Base-by-base conservation (phyloP, 23 tunicate genomes). In the Ciona savignyi region DNA sequence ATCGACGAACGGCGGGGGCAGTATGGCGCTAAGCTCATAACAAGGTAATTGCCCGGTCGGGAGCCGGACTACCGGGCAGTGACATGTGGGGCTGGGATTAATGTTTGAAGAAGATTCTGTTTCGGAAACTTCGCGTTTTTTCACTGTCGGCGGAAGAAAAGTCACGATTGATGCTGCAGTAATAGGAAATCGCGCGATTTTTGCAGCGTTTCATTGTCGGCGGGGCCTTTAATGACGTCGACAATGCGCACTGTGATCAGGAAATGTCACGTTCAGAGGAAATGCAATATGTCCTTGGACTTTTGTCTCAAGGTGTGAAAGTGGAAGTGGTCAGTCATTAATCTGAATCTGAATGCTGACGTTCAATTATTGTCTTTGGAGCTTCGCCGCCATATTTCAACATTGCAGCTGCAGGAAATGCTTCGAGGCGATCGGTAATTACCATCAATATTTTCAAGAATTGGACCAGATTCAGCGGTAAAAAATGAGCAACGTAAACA, bases 1-100 rank as follows among this genome's bases (percentile, higher is more conserved):
- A 42, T 42, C 56, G 56, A 15, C 56, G 56, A 42, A 42, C 56
- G 56, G 56, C 56, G 56, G 56, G 56, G 56, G 56, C 56, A 42
- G 56, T 42, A 42, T 42, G 56, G 56, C 56, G 56, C 56, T 42
- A 42, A 42, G 56, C 56, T 42, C 56, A 42, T 42, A 42, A 42
- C 56, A 42, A 42, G 56, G 56, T 42, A 42, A 42, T 42, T 42
- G 56, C 56, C 9, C 15, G 56, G 56, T 15, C 9, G 56, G 56
- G 56, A 9, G 9, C 56, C 15, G 56, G 56, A 15, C 11, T 9
- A 42, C 11, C 56, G 56, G 56, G 9, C 56, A 15, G 56, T 15
- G 11, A 15, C 56, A 42, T 42, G 56, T 9, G 56, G 56, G 56
- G 15, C 15, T 42, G 56, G 56, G 56, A 42, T 42, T 9, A 9